These are phyloP conservation scores for Pteronura brasiliensis DNA, from an alignment of 2,113 vertebrate species.

Conservation along the genomic window DNA sequence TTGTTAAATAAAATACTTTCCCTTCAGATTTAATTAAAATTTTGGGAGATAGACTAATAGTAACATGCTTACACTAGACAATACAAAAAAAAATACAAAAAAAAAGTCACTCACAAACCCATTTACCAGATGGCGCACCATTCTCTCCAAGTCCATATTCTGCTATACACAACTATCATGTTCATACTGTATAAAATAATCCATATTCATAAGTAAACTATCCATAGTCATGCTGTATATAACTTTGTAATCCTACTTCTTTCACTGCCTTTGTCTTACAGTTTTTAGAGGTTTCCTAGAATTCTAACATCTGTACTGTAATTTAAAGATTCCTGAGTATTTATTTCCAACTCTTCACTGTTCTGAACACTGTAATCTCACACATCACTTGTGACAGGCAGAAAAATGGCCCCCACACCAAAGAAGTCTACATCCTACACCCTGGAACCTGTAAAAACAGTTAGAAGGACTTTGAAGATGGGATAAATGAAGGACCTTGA, in stretches of 20 bases:
- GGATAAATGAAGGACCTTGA: neutral
- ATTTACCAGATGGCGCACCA: neutral
- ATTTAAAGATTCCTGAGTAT: neutral
- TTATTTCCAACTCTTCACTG: neutral
- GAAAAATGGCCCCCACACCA: neutral
- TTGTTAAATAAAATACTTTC: conserved; percentile 47
- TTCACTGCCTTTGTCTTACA: neutral
- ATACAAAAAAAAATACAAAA: neutral
- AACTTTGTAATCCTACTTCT: neutral
- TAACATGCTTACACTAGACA: neutral
- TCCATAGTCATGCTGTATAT: neutral
- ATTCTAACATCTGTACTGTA: neutral
- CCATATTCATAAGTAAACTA: neutral
- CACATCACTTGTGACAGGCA: neutral
- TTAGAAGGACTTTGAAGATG: neutral
- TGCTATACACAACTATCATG: neutral
- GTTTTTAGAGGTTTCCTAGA: neutral
- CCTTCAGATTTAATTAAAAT: conserved; percentile 61
- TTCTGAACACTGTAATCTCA: neutral
- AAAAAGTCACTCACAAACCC: neutral
- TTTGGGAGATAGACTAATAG: neutral
- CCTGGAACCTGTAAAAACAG: neutral
- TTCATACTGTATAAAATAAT: neutral
- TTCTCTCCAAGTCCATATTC: neutral
- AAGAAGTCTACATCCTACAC: neutral